Evolutionary conservation across 2,888 invertebrate genomes (phyloP).

Genomic region (Tryphoninae sp.): DNA sequence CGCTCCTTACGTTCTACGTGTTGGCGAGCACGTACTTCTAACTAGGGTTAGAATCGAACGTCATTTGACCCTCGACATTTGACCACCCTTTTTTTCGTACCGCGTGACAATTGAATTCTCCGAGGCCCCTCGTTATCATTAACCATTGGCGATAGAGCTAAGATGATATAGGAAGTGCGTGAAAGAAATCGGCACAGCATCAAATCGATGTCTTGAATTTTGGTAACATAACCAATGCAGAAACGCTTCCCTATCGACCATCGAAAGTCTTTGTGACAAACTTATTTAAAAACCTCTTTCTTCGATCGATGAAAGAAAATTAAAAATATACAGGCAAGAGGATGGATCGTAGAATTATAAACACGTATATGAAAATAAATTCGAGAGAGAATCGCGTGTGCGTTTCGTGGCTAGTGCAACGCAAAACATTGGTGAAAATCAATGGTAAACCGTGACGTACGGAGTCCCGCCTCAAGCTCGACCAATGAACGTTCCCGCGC

Average conservation of each 20-base stretch:
- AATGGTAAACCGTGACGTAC: constrained; percentile 79
- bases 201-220: neutral
- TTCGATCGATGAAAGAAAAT: neutral
- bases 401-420: constrained; percentile 44
- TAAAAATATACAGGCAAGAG: neutral
- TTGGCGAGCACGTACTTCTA: neutral
- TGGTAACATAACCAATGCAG: neutral
- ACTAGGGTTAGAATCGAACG: neutral
- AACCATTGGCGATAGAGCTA: neutral
- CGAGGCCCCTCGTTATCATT: constrained; percentile 25
- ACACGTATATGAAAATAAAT: constrained; percentile 12
- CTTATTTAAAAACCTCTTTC: neutral
- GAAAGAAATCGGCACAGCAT: neutral
- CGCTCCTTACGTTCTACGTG: neutral
- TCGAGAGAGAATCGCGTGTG: constrained; percentile 38
- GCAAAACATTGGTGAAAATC: constrained; percentile 75
- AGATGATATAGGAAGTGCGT: neutral
- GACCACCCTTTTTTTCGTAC: neutral
- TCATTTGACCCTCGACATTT: neutral
- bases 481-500: constrained; percentile 71
- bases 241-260: constrained; percentile 15
- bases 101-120: constrained; percentile 28
- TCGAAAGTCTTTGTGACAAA: neutral
- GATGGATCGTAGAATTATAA: neutral
- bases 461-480: constrained; percentile 76